Conservation (phyloP, 2,113 vertebrate species). For the Tretioscincus oriximinensis region DNA sequence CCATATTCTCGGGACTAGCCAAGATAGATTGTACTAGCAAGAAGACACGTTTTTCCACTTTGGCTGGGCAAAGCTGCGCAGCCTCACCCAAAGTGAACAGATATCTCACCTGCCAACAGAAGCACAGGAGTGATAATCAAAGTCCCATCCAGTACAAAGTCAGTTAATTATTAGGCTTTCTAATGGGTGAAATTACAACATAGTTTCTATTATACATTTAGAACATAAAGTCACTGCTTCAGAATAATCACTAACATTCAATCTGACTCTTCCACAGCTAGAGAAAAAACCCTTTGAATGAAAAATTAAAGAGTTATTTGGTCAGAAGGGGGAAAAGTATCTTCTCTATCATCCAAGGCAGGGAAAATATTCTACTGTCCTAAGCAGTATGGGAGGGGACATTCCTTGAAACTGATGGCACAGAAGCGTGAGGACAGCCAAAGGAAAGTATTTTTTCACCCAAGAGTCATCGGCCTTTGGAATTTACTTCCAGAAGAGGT, state of each 20-base stretch:
- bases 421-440: too few relatives aligned
- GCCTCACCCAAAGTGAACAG: slow-evolving; percentile 88
- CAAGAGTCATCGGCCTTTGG: too few relatives aligned
- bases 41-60: slow-evolving; percentile 79
- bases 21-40: slow-evolving; percentile 90
- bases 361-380: too few relatives aligned
- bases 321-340: too few relatives aligned
- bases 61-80: slow-evolving; percentile 86
- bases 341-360: too few relatives aligned
- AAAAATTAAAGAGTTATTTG: neutral
- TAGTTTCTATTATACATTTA: neutral
- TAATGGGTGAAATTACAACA: neutral
- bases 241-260: neutral
- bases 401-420: too few relatives aligned
- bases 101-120: slow-evolving; percentile 81
- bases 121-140: slow-evolving; percentile 22
- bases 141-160: neutral
- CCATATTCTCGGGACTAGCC: slow-evolving; percentile 66
- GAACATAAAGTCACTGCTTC: neutral
- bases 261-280: too few relatives aligned
- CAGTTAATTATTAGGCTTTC: neutral
- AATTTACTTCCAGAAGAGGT: too few relatives aligned
- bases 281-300: neutral
- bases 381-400: too few relatives aligned
- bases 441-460: too few relatives aligned